Evolutionary conservation across 1,140 invertebrate species (phyloP).

Genomic region (Apolygus lucorum): DNA sequence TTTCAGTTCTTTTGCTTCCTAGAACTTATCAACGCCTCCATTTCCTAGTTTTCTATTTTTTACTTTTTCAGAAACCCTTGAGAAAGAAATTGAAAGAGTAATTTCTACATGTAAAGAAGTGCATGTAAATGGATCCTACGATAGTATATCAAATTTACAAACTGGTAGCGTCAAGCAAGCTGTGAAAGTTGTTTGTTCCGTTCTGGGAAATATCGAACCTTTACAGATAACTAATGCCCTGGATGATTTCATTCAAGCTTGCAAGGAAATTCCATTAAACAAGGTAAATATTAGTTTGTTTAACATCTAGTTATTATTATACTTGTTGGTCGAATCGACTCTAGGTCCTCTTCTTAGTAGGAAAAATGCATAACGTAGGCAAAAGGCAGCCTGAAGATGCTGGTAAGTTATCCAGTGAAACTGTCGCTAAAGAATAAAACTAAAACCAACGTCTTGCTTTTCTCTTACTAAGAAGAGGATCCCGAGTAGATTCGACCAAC

Average conservation of each 20-base stretch:
- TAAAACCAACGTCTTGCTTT: too few species aligned
- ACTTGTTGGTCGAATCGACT: too few species aligned
- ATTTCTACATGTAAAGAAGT: conserved; percentile 50
- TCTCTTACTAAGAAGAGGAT: too few species aligned
- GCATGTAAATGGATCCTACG: conserved; percentile 40
- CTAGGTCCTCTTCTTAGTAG: too few species aligned
- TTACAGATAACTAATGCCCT: conserved; percentile 68
- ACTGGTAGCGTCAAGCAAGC: conserved; percentile 67
- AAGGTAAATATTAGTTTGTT: conserved; percentile 20
- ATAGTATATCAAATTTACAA: conserved; percentile 44
- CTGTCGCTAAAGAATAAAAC: too few species aligned
- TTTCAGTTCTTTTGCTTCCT: background rate
- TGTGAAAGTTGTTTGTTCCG: conserved; percentile 82
- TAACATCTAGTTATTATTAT: too few species aligned
- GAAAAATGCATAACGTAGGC: too few species aligned
- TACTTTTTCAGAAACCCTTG: conserved; percentile 56
- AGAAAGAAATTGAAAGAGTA: conserved; percentile 69
- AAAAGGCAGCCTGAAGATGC: too few species aligned
- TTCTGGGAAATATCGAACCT: conserved; percentile 81
- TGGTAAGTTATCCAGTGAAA: too few species aligned
- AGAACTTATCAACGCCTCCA: background rate
- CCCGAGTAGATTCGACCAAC: too few species aligned
- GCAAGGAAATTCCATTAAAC: conserved; percentile 38
- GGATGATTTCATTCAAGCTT: conserved; percentile 57
- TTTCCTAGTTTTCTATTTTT: conserved; percentile 17